Evolutionary conservation across 2,113 vertebrate genomes (phyloP), one percentile per base, ranked within the genome.

Genomic region (Artemisiospiza belli): DNA sequence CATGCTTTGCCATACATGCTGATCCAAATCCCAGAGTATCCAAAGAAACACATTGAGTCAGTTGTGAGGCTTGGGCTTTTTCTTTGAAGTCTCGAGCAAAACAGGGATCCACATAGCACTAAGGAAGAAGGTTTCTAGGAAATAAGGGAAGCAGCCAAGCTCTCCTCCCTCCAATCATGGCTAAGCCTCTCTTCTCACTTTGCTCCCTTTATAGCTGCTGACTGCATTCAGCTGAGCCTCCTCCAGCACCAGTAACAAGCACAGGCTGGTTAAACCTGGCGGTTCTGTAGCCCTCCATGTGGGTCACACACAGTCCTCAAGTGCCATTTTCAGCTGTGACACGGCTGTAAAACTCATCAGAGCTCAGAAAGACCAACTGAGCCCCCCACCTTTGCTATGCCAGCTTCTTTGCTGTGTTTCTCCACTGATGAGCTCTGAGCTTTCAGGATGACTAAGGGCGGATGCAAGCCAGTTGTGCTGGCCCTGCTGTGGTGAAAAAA

Each of bases 261-360:
- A 76, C 30, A 64, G 37, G 55, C 54, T 41, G n/a, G 31, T 91
- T 82, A 70, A 83, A 52, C 28, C 41, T 68, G 17, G 31, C 30
- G 47, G 30, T 52, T 37, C 76, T 2, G 0, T 75, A 83, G 41
- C 12, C 30, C 28, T 8, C 0, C 0, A 2, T 19, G 49, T 37
- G n/a, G 54, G 35, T 87, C 58, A 68, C 31, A 44, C 15, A 21
- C 11, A 19, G 3, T 24, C 39, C n/a, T 72, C 39, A 55, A 76
- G 47, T 22, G 15, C 57, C 22, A 21, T 62, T 85, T 73, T 80
- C 52, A 52, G 47, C 51, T 51, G 9, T 69, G 55, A 39, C 46
- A 33, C 1, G 4, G 41, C 41, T 54, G 10, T 57, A 81, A 58
- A 87, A 74, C 55, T 80, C 28, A 37, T 24, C 59, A 49, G 25